These are phyloP conservation scores for Lophotriccus pileatus DNA, from an alignment of 2,797 vertebrate genomes.

Conservation along the genomic window DNA sequence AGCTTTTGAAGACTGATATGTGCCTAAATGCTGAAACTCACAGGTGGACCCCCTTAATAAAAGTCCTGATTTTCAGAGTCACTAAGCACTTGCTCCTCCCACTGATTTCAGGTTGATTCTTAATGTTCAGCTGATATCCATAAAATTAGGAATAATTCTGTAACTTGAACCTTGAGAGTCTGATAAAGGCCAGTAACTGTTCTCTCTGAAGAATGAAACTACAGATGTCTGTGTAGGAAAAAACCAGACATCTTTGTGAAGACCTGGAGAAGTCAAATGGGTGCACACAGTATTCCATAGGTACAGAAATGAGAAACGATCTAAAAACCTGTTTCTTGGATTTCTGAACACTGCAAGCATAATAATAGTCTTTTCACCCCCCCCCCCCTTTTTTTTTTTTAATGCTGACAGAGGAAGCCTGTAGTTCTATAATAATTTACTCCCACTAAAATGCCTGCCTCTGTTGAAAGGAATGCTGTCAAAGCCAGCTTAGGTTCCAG, in stretches of 20 bases:
- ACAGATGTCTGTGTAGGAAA: not conserved
- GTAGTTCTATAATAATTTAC: constrained; percentile 50
- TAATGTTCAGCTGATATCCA: not conserved
- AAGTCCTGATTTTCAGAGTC: not conserved
- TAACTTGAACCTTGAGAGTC: not conserved
- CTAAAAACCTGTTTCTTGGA: not conserved
- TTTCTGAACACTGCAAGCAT: not conserved
- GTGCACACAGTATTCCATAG: not conserved
- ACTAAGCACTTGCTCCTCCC: not conserved
- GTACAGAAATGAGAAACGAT: not conserved
- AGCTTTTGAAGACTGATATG: not conserved
- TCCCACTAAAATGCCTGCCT: constrained; percentile 32
- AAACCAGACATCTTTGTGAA: not conserved
- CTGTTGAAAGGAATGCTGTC: constrained; percentile 60
- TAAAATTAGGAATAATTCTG: not conserved
- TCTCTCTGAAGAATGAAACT: not conserved
- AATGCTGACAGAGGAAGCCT: constrained; percentile 46
- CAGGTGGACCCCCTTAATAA: not conserved
- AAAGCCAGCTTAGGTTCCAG: constrained; percentile 49
- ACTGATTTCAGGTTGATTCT: not conserved
- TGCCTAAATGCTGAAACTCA: not conserved
- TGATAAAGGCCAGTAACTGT: not conserved
- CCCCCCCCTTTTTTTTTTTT: not conserved
- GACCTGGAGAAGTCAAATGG: not conserved
- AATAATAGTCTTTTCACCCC: not conserved